Percentiles rank a stretch among this genome's conserved stretches.
Evolutionary conservation across 64 coral and sea anemone species (phyloP).

Genomic region (Trachythela sp.): DNA sequence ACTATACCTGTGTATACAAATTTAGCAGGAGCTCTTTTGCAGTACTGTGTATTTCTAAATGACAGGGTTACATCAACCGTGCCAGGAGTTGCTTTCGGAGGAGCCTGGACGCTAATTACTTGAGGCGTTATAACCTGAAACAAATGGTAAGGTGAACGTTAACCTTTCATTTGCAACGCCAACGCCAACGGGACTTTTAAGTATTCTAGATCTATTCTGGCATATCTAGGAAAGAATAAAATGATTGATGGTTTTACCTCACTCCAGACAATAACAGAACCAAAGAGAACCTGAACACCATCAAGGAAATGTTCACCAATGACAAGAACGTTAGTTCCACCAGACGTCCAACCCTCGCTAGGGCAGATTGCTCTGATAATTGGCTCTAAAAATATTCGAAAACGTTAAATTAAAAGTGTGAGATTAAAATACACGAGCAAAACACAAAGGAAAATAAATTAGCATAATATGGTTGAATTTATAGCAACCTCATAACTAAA

Average conservation of each 20-base stretch:
- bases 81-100: constrained; percentile 63
- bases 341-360: constrained; percentile 90
- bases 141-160: background rate
- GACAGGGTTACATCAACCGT: constrained; percentile 76
- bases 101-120: constrained; percentile 76
- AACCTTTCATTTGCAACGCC: background rate
- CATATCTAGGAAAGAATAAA: background rate
- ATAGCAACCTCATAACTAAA: too few relatives aligned
- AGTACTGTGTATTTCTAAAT: constrained; percentile 85
- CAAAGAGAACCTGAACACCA: constrained; percentile 95
- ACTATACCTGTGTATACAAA: constrained; percentile 83
- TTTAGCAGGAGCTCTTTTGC: constrained; percentile 69
- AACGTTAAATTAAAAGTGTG: too few relatives aligned
- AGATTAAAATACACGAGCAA: too few relatives aligned
- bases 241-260: constrained; percentile 57
- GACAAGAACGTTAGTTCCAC: constrained; percentile 85
- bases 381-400: constrained; percentile 25
- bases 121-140: constrained; percentile 74
- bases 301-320: constrained; percentile 93
- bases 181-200: background rate
- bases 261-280: constrained; percentile 95
- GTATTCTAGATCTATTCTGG: background rate
- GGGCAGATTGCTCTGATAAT: constrained; percentile 90
- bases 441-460: too few relatives aligned
- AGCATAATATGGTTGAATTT: too few relatives aligned